phyloP scores from a whole-genome alignment of 2,888 invertebrate species.

The Ophion ellenae region DNA sequence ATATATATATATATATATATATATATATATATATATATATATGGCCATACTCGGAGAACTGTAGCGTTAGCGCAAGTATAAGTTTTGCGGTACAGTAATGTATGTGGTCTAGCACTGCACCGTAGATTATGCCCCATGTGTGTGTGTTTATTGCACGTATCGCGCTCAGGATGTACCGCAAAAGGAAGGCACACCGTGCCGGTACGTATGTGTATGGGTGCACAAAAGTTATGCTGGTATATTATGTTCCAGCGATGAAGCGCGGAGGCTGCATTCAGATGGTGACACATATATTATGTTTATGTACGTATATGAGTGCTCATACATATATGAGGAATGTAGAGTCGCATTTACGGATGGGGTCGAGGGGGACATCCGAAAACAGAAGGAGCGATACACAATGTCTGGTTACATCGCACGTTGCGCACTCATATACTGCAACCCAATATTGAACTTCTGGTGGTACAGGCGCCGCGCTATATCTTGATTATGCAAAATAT shows the following conservation, averaged over 20 bases:
- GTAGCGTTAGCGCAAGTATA: conserved; percentile 23
- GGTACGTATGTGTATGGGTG: conserved; percentile 18
- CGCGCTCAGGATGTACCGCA: conserved; percentile 17
- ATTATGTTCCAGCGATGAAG: conserved; percentile 32
- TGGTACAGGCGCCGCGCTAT: conserved; percentile 59
- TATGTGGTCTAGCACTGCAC: not conserved
- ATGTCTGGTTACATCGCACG: conserved; percentile 67
- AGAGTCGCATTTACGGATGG: conserved; percentile 33
- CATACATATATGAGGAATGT: conserved; percentile 25
- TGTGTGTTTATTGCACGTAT: conserved; percentile 27
- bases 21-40: not conserved
- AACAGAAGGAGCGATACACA: conserved; percentile 28
- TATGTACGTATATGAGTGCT: not conserved
- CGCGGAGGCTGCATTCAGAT: conserved; percentile 8
- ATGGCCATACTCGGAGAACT: conserved; percentile 39
- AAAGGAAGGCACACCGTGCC: not conserved
- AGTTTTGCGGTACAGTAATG: conserved; percentile 19
- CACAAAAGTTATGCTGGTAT: conserved; percentile 23
- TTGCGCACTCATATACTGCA: conserved; percentile 59
- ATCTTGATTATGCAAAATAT: conserved; percentile 66
- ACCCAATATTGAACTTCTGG: conserved; percentile 56
- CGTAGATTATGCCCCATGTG: not conserved
- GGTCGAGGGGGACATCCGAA: conserved; percentile 14
- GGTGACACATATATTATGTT: conserved; percentile 11
- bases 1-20: not conserved